Evolutionary conservation across 2,888 invertebrate species (phyloP).

Genomic region (Drosophila barbarae): DNA sequence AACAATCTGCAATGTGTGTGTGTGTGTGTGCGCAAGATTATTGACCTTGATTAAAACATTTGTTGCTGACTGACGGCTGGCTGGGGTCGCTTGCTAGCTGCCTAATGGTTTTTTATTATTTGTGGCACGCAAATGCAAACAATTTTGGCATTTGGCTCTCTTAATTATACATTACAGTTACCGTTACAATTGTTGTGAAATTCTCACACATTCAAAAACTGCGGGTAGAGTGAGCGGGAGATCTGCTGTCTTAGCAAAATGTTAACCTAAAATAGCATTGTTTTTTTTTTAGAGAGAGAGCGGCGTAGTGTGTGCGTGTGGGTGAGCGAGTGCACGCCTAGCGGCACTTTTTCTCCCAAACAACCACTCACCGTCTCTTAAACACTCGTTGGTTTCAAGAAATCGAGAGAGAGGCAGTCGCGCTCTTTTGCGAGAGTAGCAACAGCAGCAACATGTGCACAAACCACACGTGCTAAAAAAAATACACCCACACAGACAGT

Average conservation of each 20-base stretch:
- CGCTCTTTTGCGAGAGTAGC: conserved; percentile 12
- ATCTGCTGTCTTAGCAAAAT: conserved; percentile 57
- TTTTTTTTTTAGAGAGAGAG: conserved; percentile 33
- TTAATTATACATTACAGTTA: conserved; percentile 21
- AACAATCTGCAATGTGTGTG: conserved; percentile 49
- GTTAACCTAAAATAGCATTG: conserved; percentile 70
- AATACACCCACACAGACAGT: conserved; percentile 48
- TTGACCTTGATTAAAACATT: conserved; percentile 67
- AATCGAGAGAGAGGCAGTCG: background rate
- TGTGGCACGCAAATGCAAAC: conserved; percentile 37
- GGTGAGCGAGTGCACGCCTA: conserved; percentile 57
- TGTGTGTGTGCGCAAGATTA: conserved; percentile 53
- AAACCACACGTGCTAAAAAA: conserved; percentile 75
- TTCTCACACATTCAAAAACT: conserved; percentile 18
- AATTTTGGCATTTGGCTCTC: conserved; percentile 15
- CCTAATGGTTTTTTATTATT: conserved; percentile 10
- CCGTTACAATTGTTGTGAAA: conserved; percentile 31
- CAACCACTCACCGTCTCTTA: conserved; percentile 43
- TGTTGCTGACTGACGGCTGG: conserved; percentile 44
- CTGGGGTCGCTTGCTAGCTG: conserved; percentile 6
- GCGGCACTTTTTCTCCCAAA: conserved; percentile 69
- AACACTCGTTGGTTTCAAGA: conserved; percentile 36
- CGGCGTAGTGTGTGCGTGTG: conserved; percentile 18
- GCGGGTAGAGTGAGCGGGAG: conserved; percentile 18
- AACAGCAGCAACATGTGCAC: conserved; percentile 68